A percentile compares a stretch with the other conserved stretches of the same genome.
phyloP scores from a whole-genome alignment of 2,888 invertebrate species.

The Temnothorax rugatulus region DNA sequence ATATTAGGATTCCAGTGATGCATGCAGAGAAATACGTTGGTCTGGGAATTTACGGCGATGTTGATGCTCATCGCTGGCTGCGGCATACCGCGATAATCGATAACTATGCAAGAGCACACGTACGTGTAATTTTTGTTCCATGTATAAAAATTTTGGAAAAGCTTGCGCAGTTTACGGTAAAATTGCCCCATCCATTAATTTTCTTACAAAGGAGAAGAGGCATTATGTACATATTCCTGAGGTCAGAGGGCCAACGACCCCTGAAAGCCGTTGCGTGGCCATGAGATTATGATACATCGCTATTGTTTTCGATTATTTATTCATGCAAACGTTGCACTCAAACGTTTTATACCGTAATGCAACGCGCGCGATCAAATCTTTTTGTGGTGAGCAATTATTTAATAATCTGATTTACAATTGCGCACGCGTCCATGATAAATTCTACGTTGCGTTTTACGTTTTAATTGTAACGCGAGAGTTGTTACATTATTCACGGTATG shows the following conservation, averaged over 20 bases:
- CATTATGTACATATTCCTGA: slow-evolving; percentile 24
- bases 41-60: slow-evolving; percentile 40
- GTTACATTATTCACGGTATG: slow-evolving; percentile 6
- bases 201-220: slow-evolving; percentile 31
- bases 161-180: slow-evolving; percentile 7
- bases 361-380: slow-evolving; percentile 18
- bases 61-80: slow-evolving; percentile 40
- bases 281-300: slow-evolving; percentile 31
- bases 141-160: slow-evolving; percentile 29
- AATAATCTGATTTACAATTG: slow-evolving; percentile 39
- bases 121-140: slow-evolving; percentile 25
- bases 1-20: slow-evolving; percentile 53
- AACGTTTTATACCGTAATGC: slow-evolving; percentile 33
- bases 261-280: slow-evolving; percentile 39
- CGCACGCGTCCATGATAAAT: slow-evolving; percentile 22
- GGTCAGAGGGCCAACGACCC: slow-evolving; percentile 50
- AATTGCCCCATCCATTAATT: slow-evolving; percentile 47
- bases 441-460: slow-evolving; percentile 9
- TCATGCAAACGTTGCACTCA: slow-evolving; percentile 40
- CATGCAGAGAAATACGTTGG: slow-evolving; percentile 49
- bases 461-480: slow-evolving; percentile 11
- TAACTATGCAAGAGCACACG: slow-evolving; percentile 12
- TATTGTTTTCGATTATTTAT: slow-evolving; percentile 52
- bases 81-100: slow-evolving; percentile 32
- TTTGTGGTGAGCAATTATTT: slow-evolving; percentile 37